Evolutionary conservation across 2,888 invertebrate species (phyloP), one percentile per base, ranked within the genome.

Genomic region (Nematopogon swammerdamellus): DNA sequence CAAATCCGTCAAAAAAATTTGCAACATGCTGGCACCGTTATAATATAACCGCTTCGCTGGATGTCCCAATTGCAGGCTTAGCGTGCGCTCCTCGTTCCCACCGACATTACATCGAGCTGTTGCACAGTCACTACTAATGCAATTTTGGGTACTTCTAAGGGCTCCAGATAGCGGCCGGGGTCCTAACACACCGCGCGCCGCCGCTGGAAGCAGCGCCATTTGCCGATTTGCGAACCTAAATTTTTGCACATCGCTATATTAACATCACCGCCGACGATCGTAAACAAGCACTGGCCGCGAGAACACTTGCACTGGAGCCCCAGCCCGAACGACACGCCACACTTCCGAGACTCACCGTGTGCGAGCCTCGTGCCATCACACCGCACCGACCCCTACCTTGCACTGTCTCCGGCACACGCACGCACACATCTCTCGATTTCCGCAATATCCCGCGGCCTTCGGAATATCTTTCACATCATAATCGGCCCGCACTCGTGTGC

Each of bases 351-450:
- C 87, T 87, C 84, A 87, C 87, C 87, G 85, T 84, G 85, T 82
- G 85, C 83, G 84, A 85, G 84, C 84, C 73, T 84, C 86, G 85
- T 86, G 86, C 86, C 87, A 87, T 87, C 85, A 86, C 87, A 86
- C 85, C 85, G 85, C 85, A 36, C 85, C 85, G 85, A 85, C 85
- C 85, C 85, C 85, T 85, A 85, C 84, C 84, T 83, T 85, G 84
- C 85, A 84, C 85, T 85, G 83, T 83, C 82, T 83, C 83, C 83
- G 79, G 77, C 80, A 80, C 80, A 80, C 80, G 80, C 80, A 79
- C 79, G 76, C 79, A 77, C 50, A 36, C 36, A 51, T 51, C 55
- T 80, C 80, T 77, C 79, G 75, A 76, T 76, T 77, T 75, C 76
- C 76, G 80, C 77, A 77, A 80, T 80, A 81, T 83, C 83, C 68